Base-by-base conservation (phyloP, 2,797 vertebrate species). In the Salarias fasciatus region DNA sequence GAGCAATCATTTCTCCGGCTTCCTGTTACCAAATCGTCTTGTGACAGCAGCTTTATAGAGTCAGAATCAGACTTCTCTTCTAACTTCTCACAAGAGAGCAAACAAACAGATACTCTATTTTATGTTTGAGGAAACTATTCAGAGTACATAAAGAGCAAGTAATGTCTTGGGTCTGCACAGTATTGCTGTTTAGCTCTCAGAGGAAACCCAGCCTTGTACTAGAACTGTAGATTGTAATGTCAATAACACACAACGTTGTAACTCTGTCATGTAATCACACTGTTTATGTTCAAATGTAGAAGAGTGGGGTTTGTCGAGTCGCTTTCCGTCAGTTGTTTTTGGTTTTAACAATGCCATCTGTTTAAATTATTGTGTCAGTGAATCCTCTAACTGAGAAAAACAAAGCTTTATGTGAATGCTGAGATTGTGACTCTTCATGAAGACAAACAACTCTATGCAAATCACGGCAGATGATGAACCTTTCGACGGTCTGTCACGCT, bases 391-490 rank as follows among this genome's bases (percentile, higher is more conserved):
- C 4, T 31, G n/a, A 47, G 11, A 6, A 29, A 15, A 69, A 46
- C 7, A 18, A 50, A 24, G 9, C 6, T 63, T 73, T 50, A 12
- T 41, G 15, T 36, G 15, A 10, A 30, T 41, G 52, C 11, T 50
- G 35, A 30, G 30, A 53, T 42, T 46, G 65, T 70, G 51, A 64
- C 53, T 54, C 49, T 40, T 71, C 40, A 59, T 53, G 51, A 75
- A 61, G 66, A 78, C 47, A 54, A 72, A 63, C 29, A 64, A 69
- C 71, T 86, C 89, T 90, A 90, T 90, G 89, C 89, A 91, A 90
- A 83, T 63, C 49, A 54, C 49, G 72, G 43, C 41, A 71, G 48
- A 58, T n/a, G 56, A 40, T 67, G 47, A 61, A 53, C 68, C 46
- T 24, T 33, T 37, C 41, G 51, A 69, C 49, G 41, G 70, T 64